Percentiles rank a stretch among this genome's conserved stretches.
Conservation (phyloP, 2,113 vertebrate genomes). For the Solenodon paradoxus region DNA sequence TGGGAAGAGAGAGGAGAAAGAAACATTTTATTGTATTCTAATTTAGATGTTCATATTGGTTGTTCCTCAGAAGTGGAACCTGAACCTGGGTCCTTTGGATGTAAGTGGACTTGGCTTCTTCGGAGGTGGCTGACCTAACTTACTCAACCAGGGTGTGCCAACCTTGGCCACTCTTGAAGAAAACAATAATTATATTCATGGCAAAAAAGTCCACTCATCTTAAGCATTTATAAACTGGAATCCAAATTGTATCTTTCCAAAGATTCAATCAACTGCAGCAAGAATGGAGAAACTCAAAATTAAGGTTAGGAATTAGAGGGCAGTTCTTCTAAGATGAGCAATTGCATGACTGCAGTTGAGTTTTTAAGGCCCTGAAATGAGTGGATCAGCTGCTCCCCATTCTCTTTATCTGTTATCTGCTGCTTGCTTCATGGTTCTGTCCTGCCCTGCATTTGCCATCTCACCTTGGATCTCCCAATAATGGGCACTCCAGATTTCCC, state of each 20-base stretch:
- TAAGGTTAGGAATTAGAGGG: background rate
- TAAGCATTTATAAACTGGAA: background rate
- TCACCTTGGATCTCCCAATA: background rate
- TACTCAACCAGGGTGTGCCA: too few relatives aligned
- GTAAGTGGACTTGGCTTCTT: too few relatives aligned
- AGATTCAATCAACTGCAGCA: background rate
- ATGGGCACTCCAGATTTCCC: too few relatives aligned
- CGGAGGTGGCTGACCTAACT: too few relatives aligned
- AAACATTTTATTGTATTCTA: too few relatives aligned
- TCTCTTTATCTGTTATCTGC: background rate
- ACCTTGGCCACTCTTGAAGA: background rate
- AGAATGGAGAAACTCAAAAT: background rate
- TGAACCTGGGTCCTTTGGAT: too few relatives aligned
- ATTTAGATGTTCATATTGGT: too few relatives aligned
- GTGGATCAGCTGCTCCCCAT: background rate
- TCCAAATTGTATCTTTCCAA: background rate
- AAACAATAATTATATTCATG: background rate
- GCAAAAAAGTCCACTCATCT: background rate
- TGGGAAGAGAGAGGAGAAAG: too few relatives aligned
- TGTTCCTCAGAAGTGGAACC: too few relatives aligned
- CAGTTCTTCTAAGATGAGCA: background rate
- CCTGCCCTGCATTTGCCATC: background rate
- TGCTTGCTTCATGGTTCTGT: background rate
- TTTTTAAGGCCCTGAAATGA: background rate
- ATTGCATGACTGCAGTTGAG: background rate